Conservation (phyloP, 2,113 vertebrate genomes). For the Cyprinodon brontotheroides region DNA sequence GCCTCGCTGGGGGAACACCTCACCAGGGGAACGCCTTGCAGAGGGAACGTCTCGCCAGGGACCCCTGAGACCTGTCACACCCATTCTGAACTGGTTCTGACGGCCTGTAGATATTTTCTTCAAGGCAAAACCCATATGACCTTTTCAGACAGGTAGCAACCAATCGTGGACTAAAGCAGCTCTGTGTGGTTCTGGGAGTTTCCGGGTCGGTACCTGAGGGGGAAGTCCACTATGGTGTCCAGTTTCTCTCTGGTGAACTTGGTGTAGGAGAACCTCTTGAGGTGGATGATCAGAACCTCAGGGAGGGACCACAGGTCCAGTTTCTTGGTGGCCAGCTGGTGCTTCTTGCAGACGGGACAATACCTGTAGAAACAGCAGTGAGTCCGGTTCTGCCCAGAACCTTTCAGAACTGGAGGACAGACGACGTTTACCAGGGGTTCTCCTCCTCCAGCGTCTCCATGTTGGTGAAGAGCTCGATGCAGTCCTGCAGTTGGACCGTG, state of each 20-base stretch:
- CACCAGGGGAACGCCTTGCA: too few relatives aligned
- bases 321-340: conserved; percentile 91
- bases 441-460: conserved; percentile 89
- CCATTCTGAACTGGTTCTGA: too few relatives aligned
- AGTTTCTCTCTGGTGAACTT: conserved; percentile 88
- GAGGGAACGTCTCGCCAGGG: too few relatives aligned
- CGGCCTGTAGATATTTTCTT: too few relatives aligned
- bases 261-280: conserved; percentile 90
- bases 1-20: too few relatives aligned
- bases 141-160: too few relatives aligned
- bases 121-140: too few relatives aligned
- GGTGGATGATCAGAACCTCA: conserved; percentile 87
- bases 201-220: conserved; percentile 76
- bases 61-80: too few relatives aligned
- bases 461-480: conserved; percentile 89
- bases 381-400: too few relatives aligned
- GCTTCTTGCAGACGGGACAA: conserved; percentile 87
- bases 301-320: conserved; percentile 90
- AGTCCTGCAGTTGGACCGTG: conserved; percentile 84
- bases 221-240: conserved; percentile 88
- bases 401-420: not conserved
- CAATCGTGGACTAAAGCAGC: too few relatives aligned
- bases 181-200: too few relatives aligned
- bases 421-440: conserved; percentile 84
- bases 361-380: conserved; percentile 75